A percentile compares a stretch with the other conserved stretches of the same genome.
Evolutionary conservation across 2,113 vertebrate genomes (phyloP).

Genomic region (Athene cunicularia): DNA sequence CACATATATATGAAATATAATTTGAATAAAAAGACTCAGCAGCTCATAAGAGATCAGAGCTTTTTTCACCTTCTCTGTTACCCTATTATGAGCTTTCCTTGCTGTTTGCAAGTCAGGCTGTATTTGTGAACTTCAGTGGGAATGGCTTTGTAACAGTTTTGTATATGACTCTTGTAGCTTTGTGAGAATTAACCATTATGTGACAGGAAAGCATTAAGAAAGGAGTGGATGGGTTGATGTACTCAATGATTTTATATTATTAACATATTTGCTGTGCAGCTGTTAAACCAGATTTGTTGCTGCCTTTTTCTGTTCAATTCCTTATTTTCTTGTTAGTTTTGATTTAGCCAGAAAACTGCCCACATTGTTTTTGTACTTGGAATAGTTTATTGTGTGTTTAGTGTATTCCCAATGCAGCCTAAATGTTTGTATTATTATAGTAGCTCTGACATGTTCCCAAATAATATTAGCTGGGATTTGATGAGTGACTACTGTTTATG

Average conservation of each 20-base stretch:
- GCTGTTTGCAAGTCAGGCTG: neutral
- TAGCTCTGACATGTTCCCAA: slow-evolving; percentile 30
- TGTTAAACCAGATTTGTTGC: neutral
- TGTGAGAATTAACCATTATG: neutral
- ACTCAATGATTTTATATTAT: neutral
- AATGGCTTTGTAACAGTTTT: neutral
- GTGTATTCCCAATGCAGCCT: neutral
- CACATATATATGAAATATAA: slow-evolving; percentile 1
- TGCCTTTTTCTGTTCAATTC: neutral
- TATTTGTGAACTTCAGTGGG: neutral
- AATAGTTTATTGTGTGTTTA: neutral
- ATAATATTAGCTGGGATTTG: slow-evolving; percentile 29
- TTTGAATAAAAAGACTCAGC: slow-evolving; percentile 9
- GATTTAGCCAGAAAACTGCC: neutral
- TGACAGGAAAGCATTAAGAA: neutral
- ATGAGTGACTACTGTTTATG: slow-evolving; percentile 25
- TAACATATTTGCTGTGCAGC: neutral
- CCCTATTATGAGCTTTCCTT: neutral
- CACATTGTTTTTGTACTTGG: neutral
- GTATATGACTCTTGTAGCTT: neutral
- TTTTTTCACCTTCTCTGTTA: slow-evolving; percentile 7
- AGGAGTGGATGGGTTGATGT: neutral
- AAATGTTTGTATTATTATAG: neutral
- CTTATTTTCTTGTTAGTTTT: neutral
- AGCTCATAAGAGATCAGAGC: neutral